Percentiles rank a stretch among this genome's conserved stretches.
These are phyloP conservation scores for Mimas tiliae DNA, from an alignment of 2,888 invertebrate genomes.

Conservation along the genomic window DNA sequence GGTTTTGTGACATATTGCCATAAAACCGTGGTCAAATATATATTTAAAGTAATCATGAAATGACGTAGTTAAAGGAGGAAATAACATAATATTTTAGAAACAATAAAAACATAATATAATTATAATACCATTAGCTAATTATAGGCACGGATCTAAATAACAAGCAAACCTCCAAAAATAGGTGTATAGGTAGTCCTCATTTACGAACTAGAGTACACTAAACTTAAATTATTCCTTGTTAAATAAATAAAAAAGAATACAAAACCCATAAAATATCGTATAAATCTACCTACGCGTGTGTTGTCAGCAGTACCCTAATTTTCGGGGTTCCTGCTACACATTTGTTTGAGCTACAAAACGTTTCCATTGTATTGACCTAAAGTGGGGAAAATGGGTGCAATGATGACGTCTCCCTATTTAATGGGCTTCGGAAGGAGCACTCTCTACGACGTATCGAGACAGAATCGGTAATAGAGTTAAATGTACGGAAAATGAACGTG, in stretches of 20 bases:
- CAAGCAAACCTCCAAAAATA: too few relatives aligned
- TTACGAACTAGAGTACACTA: neutral
- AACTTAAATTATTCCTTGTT: neutral
- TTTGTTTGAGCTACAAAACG: constrained; percentile 46
- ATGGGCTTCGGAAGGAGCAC: constrained; percentile 59
- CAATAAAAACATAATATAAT: too few relatives aligned
- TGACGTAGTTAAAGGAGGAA: too few relatives aligned
- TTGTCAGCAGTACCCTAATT: constrained; percentile 12
- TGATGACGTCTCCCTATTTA: constrained; percentile 57
- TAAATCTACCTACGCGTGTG: neutral
- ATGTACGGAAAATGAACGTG: constrained; percentile 31
- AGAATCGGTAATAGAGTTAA: constrained; percentile 31
- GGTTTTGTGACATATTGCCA: too few relatives aligned
- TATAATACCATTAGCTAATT: too few relatives aligned
- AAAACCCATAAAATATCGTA: too few relatives aligned
- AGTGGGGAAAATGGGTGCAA: constrained; percentile 55
- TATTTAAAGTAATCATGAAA: too few relatives aligned
- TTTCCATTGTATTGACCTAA: constrained; percentile 51
- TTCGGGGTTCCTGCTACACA: constrained; percentile 10
- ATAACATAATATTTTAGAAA: too few relatives aligned
- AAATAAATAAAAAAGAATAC: too few relatives aligned
- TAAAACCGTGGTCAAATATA: too few relatives aligned
- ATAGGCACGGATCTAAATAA: too few relatives aligned
- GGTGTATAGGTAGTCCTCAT: too few relatives aligned
- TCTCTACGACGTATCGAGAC: constrained; percentile 51